Percentiles rank a stretch among this genome's conserved stretches.
These are phyloP conservation scores for Xanthia icteritia DNA, from an alignment of 2,888 invertebrate species.

Conservation along the genomic window DNA sequence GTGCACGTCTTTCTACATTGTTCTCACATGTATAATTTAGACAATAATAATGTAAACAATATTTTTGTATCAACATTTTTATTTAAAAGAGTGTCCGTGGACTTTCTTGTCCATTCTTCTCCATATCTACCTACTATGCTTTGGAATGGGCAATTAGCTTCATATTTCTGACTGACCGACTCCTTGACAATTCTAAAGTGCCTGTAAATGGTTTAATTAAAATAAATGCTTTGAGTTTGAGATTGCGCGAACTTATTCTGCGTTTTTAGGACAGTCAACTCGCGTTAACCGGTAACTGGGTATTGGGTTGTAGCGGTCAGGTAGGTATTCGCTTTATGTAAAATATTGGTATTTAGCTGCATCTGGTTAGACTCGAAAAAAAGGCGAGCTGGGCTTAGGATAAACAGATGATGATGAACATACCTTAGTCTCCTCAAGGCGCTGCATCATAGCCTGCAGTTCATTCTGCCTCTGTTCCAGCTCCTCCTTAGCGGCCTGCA, in stretches of 20 bases:
- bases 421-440: slow-evolving; percentile 96
- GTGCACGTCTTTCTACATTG: too few relatives aligned
- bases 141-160: too few relatives aligned
- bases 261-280: neutral
- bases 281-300: neutral
- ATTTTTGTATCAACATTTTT: too few relatives aligned
- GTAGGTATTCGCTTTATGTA: neutral
- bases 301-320: neutral
- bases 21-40: too few relatives aligned
- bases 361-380: neutral
- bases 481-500: slow-evolving; percentile 98
- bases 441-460: slow-evolving; percentile 97
- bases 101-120: too few relatives aligned
- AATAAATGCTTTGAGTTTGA: too few relatives aligned
- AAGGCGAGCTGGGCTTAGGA: neutral
- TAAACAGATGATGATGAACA: neutral
- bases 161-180: too few relatives aligned
- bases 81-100: too few relatives aligned
- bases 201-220: too few relatives aligned
- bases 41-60: too few relatives aligned
- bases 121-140: too few relatives aligned
- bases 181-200: too few relatives aligned
- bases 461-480: slow-evolving; percentile 96
- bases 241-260: neutral
- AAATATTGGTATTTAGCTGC: neutral